Conservation (phyloP, 2,113 vertebrate species). For the Cettia cetti region DNA sequence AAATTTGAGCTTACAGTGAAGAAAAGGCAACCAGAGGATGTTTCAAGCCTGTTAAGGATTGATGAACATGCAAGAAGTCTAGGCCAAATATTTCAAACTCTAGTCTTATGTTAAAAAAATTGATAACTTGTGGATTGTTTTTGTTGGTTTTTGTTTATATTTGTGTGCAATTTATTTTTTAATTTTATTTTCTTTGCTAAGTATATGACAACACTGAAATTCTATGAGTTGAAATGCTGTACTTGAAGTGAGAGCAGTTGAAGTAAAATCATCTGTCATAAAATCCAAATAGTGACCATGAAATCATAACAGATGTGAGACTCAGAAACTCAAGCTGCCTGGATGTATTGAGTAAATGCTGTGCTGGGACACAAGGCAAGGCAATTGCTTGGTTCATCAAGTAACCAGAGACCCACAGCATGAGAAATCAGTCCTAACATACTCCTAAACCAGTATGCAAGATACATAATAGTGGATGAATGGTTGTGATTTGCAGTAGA, state of each 20-base stretch:
- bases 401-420: not conserved
- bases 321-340: not conserved
- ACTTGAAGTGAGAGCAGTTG: not conserved
- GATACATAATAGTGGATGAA: not conserved
- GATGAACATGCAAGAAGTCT: not conserved
- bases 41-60: not conserved
- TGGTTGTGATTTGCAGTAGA: not conserved
- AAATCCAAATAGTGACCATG: not conserved
- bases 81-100: not conserved
- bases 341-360: not conserved
- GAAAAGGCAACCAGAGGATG: not conserved
- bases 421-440: not conserved
- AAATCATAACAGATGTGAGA: not conserved
- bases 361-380: not conserved
- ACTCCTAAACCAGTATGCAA: not conserved
- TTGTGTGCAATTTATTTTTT: not conserved
- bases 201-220: not conserved
- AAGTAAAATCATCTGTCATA: not conserved
- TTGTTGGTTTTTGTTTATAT: not conserved
- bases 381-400: not conserved
- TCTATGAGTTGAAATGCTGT: not conserved
- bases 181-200: not conserved
- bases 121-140: not conserved
- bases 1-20: not conserved
- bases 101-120: not conserved